Evolutionary conservation across 1,140 invertebrate species (phyloP), one percentile per base, ranked within the genome.

Genomic region (Epicauta chinensis): DNA sequence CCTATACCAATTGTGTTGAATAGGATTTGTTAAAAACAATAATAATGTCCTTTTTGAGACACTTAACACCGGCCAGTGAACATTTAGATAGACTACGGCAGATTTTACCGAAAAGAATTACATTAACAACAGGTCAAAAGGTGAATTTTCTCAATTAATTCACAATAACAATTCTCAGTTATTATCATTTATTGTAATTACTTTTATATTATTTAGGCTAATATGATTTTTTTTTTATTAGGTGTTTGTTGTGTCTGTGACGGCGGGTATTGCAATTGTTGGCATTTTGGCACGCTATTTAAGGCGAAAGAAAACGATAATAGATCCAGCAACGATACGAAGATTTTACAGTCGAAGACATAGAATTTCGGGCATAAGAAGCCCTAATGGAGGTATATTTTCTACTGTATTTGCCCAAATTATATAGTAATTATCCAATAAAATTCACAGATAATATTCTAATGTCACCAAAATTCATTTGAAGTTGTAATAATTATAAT

Each of bases 261-360:
- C 73, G 12, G 72, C 75, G 7, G 71, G 81, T 66, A 75, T 80
- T 42, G 73, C 78, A 4, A 71, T 82, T 1, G 74, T 83, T 29
- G 78, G 80, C 29, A 74, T 81, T 2, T 61, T 83, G 2, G 80
- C 81, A 11, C 73, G 76, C 41, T 81, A 79, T 61, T 66, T 83
- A 50, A 73, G 79, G 12, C 73, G 81, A 17, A 71, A 53, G 72
- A 81, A 64, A 73, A 77, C 29, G 73, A 75, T 55, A 71, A 71
- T 68, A 62, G 72, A 50, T 73, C 60, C 66, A 72, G 58, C 56
- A 75, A 65, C 60, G 63, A 71, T 69, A 60, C 76, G 54, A 64
- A 74, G 61, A 71, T 77, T 61, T 61, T 77, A 68, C 56, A 75
- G 67, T 53, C 77, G 72, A 66, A 74, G 68, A 62, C 77, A 66